Evolutionary conservation across 1,140 invertebrate species (phyloP).

Genomic region (Hylaeus anthracinus): DNA sequence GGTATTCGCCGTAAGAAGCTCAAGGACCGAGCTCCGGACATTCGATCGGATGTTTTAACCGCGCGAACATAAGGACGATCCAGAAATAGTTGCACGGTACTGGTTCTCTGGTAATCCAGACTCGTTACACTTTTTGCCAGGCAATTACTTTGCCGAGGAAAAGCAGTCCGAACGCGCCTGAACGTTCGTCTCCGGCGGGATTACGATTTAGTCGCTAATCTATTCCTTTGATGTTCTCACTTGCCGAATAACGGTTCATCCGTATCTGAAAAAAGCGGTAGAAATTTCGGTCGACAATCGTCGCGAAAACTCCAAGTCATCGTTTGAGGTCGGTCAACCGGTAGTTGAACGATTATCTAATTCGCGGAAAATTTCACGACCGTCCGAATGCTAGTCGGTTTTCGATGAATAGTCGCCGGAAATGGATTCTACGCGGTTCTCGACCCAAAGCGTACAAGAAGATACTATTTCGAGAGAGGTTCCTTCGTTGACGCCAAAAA

Average conservation of each 20-base stretch:
- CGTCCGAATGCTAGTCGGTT: background rate
- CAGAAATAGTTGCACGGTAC: constrained; percentile 2
- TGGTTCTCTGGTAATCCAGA: constrained; percentile 23
- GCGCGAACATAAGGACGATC: constrained; percentile 3
- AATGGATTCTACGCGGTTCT: background rate
- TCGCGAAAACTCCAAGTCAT: too few species aligned
- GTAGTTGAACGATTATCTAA: background rate
- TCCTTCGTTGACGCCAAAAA: background rate
- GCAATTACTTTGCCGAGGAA: background rate
- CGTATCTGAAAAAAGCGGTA: background rate
- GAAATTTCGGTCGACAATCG: background rate
- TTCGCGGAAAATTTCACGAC: background rate
- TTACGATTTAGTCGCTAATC: too few species aligned
- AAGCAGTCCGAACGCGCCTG: background rate
- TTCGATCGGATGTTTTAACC: constrained; percentile 9
- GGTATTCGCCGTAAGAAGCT: background rate
- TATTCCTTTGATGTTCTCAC: too few species aligned
- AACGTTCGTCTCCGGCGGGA: background rate
- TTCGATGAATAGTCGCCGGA: background rate
- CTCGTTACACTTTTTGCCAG: constrained; percentile 21
- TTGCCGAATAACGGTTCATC: background rate
- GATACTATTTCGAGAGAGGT: background rate
- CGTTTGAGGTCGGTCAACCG: background rate
- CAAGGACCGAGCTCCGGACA: background rate
- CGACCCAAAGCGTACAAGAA: background rate